Base-by-base conservation (phyloP, 2,113 vertebrate genomes). In the Apistogramma diplotaenia region DNA sequence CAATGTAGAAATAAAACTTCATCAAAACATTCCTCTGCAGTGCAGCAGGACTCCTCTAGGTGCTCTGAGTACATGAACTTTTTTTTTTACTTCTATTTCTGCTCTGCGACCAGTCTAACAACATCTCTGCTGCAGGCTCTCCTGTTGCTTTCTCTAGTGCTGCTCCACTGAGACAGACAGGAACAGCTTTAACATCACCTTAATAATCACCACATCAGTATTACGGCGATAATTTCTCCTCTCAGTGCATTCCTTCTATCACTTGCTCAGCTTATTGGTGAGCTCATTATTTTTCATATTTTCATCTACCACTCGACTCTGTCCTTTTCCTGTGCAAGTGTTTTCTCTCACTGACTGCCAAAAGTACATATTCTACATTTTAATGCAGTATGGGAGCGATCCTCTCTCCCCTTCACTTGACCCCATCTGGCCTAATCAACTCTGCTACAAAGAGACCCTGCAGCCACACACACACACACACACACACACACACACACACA, bases 381-480 rank as follows among this genome's bases (percentile, higher is more conserved):
- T 82, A 87, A 87, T 80, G 85, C 83, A 78, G 81, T 81, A 60
- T 82, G 77, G 80, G 60, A 78, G 72, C 40, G 7, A 80, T 75
- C 61, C 73, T 82, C 54, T 86, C 75, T 79, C 85, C 60, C 84
- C 81, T 84, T 87, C 81, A 90, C 79, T 90, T 92, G 90, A 93
- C 91, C 92, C 87, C 89, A 90, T 87, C 91, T 93, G 92, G 89
- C 86, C 89, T 87, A 89, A 93, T 93, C 92, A 93, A 85, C 82
- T 84, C 60, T 16, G 70, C 80, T 78, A 80, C 77, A 87, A 80
- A 86, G 90, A 88, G 86, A 82, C 85, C 88, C 79, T 12, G 78
- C 84, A 87, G 76, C 61, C n/a, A 84, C 85, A 77, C 78, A 61
- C 87, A 82, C 33, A 40, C 78, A 27, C 25, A 23, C 82, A 59